Evolutionary conservation across 2,113 vertebrate genomes (phyloP), one percentile per base, ranked within the genome.

Genomic region (Myxocyprinus asiaticus): DNA sequence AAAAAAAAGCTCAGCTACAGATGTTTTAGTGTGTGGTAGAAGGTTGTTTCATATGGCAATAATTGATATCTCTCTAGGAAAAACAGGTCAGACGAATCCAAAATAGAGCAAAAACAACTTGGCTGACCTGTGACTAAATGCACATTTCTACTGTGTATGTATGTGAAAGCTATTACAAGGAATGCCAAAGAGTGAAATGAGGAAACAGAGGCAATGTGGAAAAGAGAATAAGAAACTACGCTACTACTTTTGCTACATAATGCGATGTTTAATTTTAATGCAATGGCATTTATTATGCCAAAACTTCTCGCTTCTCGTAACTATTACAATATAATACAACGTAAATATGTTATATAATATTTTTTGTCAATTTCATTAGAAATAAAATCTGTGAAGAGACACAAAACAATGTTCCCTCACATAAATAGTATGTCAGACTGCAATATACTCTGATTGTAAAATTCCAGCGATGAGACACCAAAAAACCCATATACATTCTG

Each of bases 21-120:
- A 33, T 33, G 22, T 33, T 33, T 33, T 33, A 51, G 62, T 42
- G 9, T 9, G 33, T 0, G 67, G 63, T 33, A 55, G 43, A 15
- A 47, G 55, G 12, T 43, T 73, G 71, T 80, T 76, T 72, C 4
- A 77, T 74, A 63, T 55, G 55, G 67, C 4, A n/a, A 62, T 67
- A 58, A 47, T 55, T 48, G 7, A 62, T 64, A 22, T 77, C 15
- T 69, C 42, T 70, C 45, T 61, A 80, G 33, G 61, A 47, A 66
- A 58, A 67, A 50, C 55, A 6, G 55, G 12, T 12, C 42, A 63
- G 51, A 6, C 6, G 14, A 11, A 10, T 33, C 15, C 62, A 53
- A 45, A 71, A 59, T 47, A 43, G 64, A 72, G 17, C 44, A 12
- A 63, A 65, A 70, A 67, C 22, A 10, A 47, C 15, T 45, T 42